Conservation (phyloP, 2,113 vertebrate species). For the Cochlearius cochlearius region DNA sequence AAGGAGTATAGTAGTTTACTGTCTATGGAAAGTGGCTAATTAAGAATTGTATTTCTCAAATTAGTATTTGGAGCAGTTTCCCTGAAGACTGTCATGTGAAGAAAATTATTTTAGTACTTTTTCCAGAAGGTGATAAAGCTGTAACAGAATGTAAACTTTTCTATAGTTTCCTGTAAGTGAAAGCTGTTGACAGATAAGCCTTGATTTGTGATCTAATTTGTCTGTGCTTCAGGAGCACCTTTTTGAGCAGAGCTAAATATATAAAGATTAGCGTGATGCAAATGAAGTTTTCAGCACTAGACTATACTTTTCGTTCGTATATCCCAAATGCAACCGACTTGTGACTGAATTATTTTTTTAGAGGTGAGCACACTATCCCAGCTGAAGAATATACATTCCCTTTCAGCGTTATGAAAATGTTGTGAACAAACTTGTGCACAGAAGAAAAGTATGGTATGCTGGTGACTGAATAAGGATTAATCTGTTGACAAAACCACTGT, state of each 20-base stretch:
- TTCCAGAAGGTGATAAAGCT: background rate
- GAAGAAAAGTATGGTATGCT: background rate
- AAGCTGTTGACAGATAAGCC: background rate
- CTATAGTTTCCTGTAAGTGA: background rate
- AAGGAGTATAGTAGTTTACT: background rate
- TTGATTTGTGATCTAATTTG: background rate
- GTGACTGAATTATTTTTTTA: background rate
- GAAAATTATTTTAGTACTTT: background rate
- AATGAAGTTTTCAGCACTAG: background rate
- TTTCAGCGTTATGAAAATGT: background rate
- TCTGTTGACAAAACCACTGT: background rate
- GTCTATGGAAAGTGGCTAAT: background rate
- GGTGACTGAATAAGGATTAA: background rate
- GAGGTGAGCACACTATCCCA: background rate
- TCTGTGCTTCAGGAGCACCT: background rate
- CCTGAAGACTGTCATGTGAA: background rate
- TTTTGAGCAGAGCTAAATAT: background rate
- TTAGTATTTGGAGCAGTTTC: background rate
- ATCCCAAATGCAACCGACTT: background rate
- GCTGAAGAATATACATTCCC: background rate
- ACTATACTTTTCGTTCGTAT: background rate
- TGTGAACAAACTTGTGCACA: background rate
- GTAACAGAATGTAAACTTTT: background rate
- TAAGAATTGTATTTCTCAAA: background rate
- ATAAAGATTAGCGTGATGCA: background rate